Base-by-base conservation (phyloP, 2,797 vertebrate species). In the Melanotaenia parkinsoni region DNA sequence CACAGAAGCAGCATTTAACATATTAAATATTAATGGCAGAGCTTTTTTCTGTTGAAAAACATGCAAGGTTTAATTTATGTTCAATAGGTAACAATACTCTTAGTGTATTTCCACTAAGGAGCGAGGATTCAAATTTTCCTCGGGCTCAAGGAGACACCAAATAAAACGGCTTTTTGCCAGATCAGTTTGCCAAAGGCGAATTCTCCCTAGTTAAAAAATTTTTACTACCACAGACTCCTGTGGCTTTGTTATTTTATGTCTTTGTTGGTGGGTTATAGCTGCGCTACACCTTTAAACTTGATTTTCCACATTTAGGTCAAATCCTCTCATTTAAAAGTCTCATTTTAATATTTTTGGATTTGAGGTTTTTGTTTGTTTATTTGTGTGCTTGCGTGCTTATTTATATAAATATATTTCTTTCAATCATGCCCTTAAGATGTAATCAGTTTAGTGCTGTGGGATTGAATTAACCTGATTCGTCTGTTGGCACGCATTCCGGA, bases 141-240 rank as follows among this genome's bases (percentile, higher is more conserved):
- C 0, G 54, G 68, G 76, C 59, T 57, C 60, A 54, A 82, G 59
- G 81, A 86, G 82, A 72, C 67, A 67, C 50, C 68, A 63, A 54
- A 80, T 79, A 80, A 85, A 76, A 71, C 65, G n/a, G 13, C 16
- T 69, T 81, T 79, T 74, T 73, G 45, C 57, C 38, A 72, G 70
- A 72, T 77, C 56, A 78, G 71, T 66, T 75, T 51, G 82, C 86
- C 77, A 86, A 68, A 82, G 84, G 85, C 84, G 18, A 70, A 83
- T 76, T 86, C 53, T 53, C 50, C 50, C 30, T 38, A 76, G 37
- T 79, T 69, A 80, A 75, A 82, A 76, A 71, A 47, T 67, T 43
- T 83, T 86, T 89, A 87, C 62, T 72, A 51, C 68, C 77, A 20
- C 30, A 26, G 43, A 33, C 38, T 72, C 71, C 69, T 14, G 40